Base-by-base conservation (phyloP, 2,113 vertebrate species). In the Engystomops pustulosus region DNA sequence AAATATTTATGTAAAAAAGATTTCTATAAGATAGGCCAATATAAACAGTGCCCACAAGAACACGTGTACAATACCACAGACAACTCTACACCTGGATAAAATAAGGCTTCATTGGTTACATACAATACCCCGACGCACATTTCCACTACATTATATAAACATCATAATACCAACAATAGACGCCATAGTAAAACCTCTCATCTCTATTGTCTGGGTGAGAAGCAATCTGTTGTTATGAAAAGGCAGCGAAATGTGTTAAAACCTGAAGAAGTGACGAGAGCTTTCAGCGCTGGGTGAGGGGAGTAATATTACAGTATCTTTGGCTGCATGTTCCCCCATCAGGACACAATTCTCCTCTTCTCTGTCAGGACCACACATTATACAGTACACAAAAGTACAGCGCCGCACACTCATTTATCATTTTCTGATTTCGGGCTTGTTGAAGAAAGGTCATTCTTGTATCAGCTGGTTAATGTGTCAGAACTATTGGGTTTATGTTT, bases 301-400 rank as follows among this genome's bases (percentile, higher is more conserved):
- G 27, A 55, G 23, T 11, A 71, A 81, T 71, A 81, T 69, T 55
- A 71, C 45, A 55, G 38, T 53, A 41, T 70, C 70, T 69, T 51
- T 81, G 12, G 3, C 45, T 36, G 14, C 47, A 12, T 34, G 27
- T 49, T 47, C 45, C 71, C 79, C n/a, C 14, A 32, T 71, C 79
- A 81, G 36, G 8, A 23, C 32, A 69, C 25, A 53, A 70, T 38
- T 79, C 36, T 18, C 49, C 75, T 58, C 18, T 60, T 78, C 53
- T 10, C 38, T 79, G 76, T 79, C 76, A 45, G 53, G 76, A 79
- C 76, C 76, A 79, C 77, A 79, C 77, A 44, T 65, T 79, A 32
- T 67, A 78, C 75, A 60, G 75, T 78, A 32, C 25, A 65, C 77
- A 79, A 20, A 65, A 65, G 58, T 44, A 45, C 11, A 65, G 25